Conservation (phyloP, 2,113 vertebrate species). For the Dicentrarchus labrax region DNA sequence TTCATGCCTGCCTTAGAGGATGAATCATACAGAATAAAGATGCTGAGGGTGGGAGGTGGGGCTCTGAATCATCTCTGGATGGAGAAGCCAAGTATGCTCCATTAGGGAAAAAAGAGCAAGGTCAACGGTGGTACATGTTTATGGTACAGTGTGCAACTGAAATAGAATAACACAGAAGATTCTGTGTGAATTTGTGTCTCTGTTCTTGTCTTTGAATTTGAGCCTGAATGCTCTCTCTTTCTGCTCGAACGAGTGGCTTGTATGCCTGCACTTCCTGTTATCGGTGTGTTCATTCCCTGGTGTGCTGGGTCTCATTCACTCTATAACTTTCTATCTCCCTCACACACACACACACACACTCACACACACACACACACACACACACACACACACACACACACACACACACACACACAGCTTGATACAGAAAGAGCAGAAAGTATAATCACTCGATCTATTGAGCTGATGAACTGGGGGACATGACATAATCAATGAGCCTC, state of each 20-base stretch:
- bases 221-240: neutral
- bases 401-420: slow-evolving; percentile 43
- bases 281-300: slow-evolving; percentile 18
- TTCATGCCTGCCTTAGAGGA: slow-evolving; percentile 16
- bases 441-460: slow-evolving; percentile 53
- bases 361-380: slow-evolving; percentile 43
- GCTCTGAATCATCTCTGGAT: slow-evolving; percentile 43
- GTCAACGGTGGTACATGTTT: slow-evolving; percentile 22
- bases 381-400: slow-evolving; percentile 28
- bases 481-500: slow-evolving; percentile 65
- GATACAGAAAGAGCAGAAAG: slow-evolving; percentile 37
- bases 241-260: slow-evolving; percentile 38
- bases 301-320: slow-evolving; percentile 29
- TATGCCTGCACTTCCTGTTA: slow-evolving; percentile 37
- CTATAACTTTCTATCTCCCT: neutral
- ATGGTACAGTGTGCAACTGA: neutral
- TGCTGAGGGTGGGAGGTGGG: neutral
- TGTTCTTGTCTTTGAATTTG: slow-evolving; percentile 28
- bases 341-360: slow-evolving; percentile 22
- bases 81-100: slow-evolving; percentile 6
- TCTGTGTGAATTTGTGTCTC: neutral
- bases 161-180: slow-evolving; percentile 2
- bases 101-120: slow-evolving; percentile 1
- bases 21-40: slow-evolving; percentile 54
- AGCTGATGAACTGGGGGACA: slow-evolving; percentile 65